Evolutionary conservation across 2,113 vertebrate species (phyloP).

Genomic region (Rhinoderma darwinii): DNA sequence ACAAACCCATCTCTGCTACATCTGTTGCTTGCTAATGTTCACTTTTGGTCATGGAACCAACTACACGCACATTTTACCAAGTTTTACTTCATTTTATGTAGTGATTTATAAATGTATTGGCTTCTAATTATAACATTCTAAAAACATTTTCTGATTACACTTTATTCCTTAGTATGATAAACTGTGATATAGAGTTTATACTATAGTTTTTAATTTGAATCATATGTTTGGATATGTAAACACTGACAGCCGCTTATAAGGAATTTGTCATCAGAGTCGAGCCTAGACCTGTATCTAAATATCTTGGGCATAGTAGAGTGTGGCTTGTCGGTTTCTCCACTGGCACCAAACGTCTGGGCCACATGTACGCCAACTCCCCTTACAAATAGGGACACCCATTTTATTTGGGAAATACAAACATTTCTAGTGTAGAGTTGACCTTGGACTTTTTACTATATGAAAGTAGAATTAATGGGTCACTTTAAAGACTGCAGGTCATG

Average conservation of each 20-base stretch:
- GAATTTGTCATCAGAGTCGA: not conserved
- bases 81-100: not conserved
- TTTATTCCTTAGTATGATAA: not conserved
- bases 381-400: not conserved
- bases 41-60: not conserved
- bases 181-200: not conserved
- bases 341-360: no score
- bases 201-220: not conserved
- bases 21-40: not conserved
- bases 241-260: not conserved
- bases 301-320: not conserved
- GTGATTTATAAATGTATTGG: not conserved
- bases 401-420: not conserved
- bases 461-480: not conserved
- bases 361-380: not conserved
- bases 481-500: not conserved
- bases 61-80: not conserved
- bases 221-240: not conserved
- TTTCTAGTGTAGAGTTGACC: not conserved
- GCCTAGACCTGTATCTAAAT: not conserved
- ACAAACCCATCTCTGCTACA: not conserved
- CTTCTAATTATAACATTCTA: not conserved
- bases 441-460: not conserved
- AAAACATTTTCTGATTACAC: not conserved
- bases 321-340: no score